phyloP scores from a whole-genome alignment of 1,140 invertebrate genomes.

The Danaus plexippus region DNA sequence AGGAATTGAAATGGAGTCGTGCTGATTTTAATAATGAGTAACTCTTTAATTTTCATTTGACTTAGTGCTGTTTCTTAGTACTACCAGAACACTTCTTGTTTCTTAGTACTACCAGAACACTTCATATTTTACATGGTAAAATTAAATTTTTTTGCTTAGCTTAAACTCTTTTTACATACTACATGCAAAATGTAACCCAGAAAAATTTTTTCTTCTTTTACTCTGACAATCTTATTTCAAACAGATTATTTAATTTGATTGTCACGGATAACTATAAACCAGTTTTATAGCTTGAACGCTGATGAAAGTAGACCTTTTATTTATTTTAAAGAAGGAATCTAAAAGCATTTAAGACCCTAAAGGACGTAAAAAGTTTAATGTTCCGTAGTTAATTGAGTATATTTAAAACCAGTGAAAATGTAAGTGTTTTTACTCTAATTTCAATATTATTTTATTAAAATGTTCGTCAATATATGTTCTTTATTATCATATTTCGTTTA shows the following conservation, averaged over 20 bases:
- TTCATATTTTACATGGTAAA: too few species aligned
- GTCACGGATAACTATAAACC: slow-evolving; percentile 57
- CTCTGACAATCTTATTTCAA: background rate
- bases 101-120: too few species aligned
- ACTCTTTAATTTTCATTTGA: too few species aligned
- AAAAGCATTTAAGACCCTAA: slow-evolving; percentile 56
- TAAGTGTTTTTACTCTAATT: too few species aligned
- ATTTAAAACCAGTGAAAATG: slow-evolving; percentile 13
- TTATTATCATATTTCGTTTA: too few species aligned
- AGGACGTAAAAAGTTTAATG: slow-evolving; percentile 44
- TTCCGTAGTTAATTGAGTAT: slow-evolving; percentile 23
- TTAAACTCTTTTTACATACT: too few species aligned
- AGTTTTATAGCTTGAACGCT: slow-evolving; percentile 60
- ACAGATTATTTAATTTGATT: slow-evolving; percentile 54
- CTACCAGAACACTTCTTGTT: too few species aligned
- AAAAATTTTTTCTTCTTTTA: background rate
- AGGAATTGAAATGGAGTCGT: background rate
- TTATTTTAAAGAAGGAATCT: slow-evolving; percentile 61
- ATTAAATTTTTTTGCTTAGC: too few species aligned
- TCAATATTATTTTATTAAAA: too few species aligned
- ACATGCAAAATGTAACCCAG: background rate
- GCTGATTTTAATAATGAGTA: too few species aligned
- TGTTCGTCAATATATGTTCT: too few species aligned
- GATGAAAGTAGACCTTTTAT: slow-evolving; percentile 66
- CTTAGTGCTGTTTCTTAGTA: too few species aligned